phyloP scores from a whole-genome alignment of 1,140 invertebrate genomes.

The Lysiphlebus fabarum region DNA sequence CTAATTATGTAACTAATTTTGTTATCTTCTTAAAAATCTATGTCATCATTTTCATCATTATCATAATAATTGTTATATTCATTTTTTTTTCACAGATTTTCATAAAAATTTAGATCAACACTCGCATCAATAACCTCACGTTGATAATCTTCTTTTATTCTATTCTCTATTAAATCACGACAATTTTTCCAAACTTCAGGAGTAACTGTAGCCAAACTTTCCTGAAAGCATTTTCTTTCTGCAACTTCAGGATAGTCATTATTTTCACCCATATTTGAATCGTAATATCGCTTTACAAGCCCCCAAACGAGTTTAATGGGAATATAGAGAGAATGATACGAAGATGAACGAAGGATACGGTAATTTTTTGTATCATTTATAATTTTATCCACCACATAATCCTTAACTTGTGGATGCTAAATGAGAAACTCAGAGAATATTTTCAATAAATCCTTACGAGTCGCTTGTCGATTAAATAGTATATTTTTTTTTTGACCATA shows the following conservation, averaged over 20 bases:
- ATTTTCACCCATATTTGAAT: not conserved
- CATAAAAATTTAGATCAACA: too few relatives aligned
- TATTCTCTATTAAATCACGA: not conserved
- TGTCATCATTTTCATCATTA: not conserved
- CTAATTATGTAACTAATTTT: not conserved
- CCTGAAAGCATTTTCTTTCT: not conserved
- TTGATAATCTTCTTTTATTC: conserved; percentile 6
- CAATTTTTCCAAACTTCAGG: conserved; percentile 9
- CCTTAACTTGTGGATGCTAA: not conserved
- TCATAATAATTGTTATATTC: not conserved
- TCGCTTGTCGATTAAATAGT: too few relatives aligned
- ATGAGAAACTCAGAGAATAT: not conserved
- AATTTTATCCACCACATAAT: not conserved
- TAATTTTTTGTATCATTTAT: not conserved
- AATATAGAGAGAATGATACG: not conserved
- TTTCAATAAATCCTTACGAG: not conserved
- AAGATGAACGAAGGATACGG: not conserved
- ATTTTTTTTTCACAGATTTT: not conserved
- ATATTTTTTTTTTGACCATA: not conserved
- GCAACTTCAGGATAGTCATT: not conserved
- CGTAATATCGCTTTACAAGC: conserved; percentile 1
- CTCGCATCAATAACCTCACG: too few relatives aligned
- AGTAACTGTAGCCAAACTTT: too few relatives aligned
- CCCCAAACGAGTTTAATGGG: not conserved
- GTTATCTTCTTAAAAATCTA: not conserved